These are phyloP conservation scores for Sarcophaga subvicina DNA, from an alignment of 2,888 invertebrate species.

Conservation along the genomic window DNA sequence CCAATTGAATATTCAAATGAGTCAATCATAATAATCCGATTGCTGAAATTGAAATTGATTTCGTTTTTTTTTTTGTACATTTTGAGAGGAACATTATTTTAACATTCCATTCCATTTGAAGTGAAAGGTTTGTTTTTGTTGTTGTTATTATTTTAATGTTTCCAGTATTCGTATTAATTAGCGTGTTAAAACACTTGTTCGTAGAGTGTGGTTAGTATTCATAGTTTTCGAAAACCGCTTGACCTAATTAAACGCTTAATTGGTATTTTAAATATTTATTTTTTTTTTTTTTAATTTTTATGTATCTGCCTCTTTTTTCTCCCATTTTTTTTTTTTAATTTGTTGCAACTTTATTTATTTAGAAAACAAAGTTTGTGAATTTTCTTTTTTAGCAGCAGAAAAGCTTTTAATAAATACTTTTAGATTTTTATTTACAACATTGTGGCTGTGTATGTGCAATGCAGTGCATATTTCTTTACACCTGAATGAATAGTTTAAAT, in stretches of 20 bases:
- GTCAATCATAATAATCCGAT: constrained; percentile 48
- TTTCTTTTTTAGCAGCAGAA: constrained; percentile 9
- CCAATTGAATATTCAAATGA: constrained; percentile 41
- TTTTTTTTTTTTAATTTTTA: neutral
- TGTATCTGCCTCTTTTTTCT: constrained; percentile 17
- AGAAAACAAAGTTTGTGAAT: neutral
- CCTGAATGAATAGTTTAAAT: constrained; percentile 50
- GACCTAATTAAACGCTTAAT: constrained; percentile 66
- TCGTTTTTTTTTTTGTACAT: constrained; percentile 20
- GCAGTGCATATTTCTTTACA: constrained; percentile 40
- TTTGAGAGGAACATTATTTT: constrained; percentile 43
- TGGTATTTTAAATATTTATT: constrained; percentile 46
- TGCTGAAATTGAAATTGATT: constrained; percentile 38
- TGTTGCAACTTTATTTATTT: neutral
- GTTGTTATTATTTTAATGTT: neutral
- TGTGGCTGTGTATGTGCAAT: constrained; percentile 23
- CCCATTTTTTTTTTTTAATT: constrained; percentile 12
- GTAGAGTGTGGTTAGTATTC: constrained; percentile 1
- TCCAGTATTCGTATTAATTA: constrained; percentile 6
- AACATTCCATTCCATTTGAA: constrained; percentile 52
- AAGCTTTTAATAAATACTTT: neutral
- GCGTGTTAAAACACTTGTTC: constrained; percentile 8
- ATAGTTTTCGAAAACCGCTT: constrained; percentile 47
- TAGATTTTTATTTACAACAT: constrained; percentile 22
- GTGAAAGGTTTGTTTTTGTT: constrained; percentile 56